These are phyloP conservation scores for Chrysopilus asiliformis DNA, from an alignment of 2,888 invertebrate species.

Conservation along the genomic window DNA sequence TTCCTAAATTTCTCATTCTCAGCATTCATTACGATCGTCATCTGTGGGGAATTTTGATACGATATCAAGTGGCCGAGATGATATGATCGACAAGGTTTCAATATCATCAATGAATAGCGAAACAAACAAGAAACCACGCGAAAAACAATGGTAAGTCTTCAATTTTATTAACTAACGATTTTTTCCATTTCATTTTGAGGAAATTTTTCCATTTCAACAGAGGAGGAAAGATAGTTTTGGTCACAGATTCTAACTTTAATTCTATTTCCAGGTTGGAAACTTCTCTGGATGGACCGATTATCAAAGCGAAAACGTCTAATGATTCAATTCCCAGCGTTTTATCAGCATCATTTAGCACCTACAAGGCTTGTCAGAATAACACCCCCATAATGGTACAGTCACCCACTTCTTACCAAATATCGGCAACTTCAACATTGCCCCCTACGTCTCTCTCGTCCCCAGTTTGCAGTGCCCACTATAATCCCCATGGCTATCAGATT, in stretches of 20 bases:
- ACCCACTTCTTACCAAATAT: too few relatives aligned
- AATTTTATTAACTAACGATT: not conserved
- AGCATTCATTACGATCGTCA: conserved; percentile 16
- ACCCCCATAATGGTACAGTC: not conserved
- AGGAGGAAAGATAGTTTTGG: too few relatives aligned
- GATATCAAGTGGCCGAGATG: conserved; percentile 10
- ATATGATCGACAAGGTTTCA: conserved; percentile 26
- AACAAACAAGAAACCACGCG: conserved; percentile 27
- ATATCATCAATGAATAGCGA: conserved; percentile 27
- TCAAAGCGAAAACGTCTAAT: conserved; percentile 10
- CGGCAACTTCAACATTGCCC: not conserved
- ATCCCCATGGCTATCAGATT: too few relatives aligned
- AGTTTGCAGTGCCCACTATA: not conserved
- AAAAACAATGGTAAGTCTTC: conserved; percentile 30
- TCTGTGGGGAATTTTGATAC: conserved; percentile 18
- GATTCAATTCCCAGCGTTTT: not conserved
- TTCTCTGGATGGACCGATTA: conserved; percentile 31
- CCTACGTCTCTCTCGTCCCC: not conserved
- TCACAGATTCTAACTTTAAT: too few relatives aligned
- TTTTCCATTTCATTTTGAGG: conserved; percentile 4
- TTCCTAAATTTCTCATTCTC: not conserved
- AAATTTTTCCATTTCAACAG: too few relatives aligned
- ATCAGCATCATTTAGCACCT: conserved; percentile 5
- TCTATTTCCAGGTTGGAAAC: conserved; percentile 28
- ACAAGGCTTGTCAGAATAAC: not conserved